phyloP scores from a whole-genome alignment of 2,888 invertebrate species.

The Aethes cnicana region DNA sequence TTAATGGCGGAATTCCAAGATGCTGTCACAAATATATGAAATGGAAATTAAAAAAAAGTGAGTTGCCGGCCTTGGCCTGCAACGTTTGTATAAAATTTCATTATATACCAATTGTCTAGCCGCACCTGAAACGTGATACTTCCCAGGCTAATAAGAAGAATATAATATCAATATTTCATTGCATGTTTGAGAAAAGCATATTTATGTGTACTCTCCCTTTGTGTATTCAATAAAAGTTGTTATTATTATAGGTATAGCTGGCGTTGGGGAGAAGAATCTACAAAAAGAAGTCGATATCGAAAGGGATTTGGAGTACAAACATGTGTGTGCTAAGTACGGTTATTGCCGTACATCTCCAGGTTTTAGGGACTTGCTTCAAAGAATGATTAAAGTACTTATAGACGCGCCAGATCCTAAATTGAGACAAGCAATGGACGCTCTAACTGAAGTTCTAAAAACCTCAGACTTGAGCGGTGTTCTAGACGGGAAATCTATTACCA shows the following conservation, averaged over 20 bases:
- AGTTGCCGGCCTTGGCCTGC: too few species aligned
- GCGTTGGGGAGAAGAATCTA: conserved; percentile 35
- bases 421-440: conserved; percentile 40
- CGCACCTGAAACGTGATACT: too few species aligned
- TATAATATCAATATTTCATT: too few species aligned
- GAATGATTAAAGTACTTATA: conserved; percentile 39
- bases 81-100: too few species aligned
- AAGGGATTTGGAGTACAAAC: conserved; percentile 39
- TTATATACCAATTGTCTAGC: too few species aligned
- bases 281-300: conserved; percentile 44
- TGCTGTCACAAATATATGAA: too few species aligned
- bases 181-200: too few species aligned
- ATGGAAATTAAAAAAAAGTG: too few species aligned
- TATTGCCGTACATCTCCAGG: conserved; percentile 45
- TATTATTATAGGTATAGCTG: conserved; percentile 26
- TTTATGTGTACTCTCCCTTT: too few species aligned
- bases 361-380: conserved; percentile 42
- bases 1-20: too few species aligned
- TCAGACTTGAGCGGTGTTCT: conserved; percentile 36
- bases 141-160: too few species aligned
- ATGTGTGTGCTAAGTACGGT: conserved; percentile 47
- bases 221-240: too few species aligned
- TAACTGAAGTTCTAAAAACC: conserved; percentile 46
- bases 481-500: conserved; percentile 31
- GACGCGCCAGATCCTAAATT: conserved; percentile 41